Percentiles rank a stretch among this genome's conserved stretches.
These are phyloP conservation scores for Belonocnema kinseyi DNA, from an alignment of 1,140 invertebrate species.

Conservation along the genomic window DNA sequence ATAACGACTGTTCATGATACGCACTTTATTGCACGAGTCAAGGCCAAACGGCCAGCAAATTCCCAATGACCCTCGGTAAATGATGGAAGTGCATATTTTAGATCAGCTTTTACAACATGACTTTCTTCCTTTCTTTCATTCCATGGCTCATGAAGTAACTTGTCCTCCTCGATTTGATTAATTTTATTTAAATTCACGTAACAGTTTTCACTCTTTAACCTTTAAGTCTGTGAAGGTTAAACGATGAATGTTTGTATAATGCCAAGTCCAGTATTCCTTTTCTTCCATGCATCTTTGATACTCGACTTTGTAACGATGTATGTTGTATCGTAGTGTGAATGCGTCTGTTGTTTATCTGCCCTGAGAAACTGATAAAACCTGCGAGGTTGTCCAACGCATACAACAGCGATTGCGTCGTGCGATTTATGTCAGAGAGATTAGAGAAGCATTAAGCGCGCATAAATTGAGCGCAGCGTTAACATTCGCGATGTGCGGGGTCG, in stretches of 20 bases:
- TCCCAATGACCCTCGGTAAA: background rate
- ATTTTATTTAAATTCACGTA: no score
- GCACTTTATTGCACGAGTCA: background rate
- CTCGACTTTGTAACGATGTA: background rate
- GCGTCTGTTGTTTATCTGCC: constrained; percentile 14
- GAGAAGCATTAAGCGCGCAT: constrained; percentile 19
- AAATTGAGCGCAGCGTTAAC: constrained; percentile 20
- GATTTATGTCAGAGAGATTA: constrained; percentile 31
- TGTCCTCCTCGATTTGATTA: no score
- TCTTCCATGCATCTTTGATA: background rate
- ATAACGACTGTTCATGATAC: background rate
- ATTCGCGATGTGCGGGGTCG: constrained; percentile 17
- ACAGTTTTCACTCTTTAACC: no score
- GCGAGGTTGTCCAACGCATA: constrained; percentile 24
- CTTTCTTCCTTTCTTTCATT: no score
- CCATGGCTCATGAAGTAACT: no score
- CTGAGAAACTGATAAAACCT: constrained; percentile 17
- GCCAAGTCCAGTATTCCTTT: background rate
- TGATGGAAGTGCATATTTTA: no score
- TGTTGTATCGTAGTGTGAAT: background rate
- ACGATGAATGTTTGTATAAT: no score
- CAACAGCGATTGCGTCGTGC: constrained; percentile 21
- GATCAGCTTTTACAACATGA: no score
- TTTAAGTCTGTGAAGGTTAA: no score
- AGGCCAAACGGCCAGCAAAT: background rate